Conservation (phyloP, 2,797 vertebrate species). For the Ceryle rudis region DNA sequence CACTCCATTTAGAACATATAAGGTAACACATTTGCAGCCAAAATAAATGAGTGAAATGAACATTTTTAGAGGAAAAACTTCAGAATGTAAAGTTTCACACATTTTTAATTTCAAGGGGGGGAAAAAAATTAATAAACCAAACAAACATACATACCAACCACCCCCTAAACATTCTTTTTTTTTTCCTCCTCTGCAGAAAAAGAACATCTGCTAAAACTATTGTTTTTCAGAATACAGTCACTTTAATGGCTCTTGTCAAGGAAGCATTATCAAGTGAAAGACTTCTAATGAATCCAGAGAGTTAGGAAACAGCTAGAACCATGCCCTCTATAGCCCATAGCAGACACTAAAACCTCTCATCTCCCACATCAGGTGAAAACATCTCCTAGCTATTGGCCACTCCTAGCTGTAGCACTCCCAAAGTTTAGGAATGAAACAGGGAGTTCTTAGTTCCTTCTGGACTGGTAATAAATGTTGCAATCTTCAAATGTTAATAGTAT, state of each 20-base stretch:
- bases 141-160: too few relatives aligned
- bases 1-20: not conserved
- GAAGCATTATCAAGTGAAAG: not conserved
- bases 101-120: not conserved
- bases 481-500: not conserved
- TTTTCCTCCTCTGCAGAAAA: not conserved
- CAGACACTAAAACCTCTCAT: not conserved
- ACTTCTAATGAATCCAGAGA: not conserved
- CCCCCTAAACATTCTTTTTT: not conserved
- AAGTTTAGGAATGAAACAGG: too few relatives aligned
- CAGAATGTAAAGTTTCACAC: not conserved
- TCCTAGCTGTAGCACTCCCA: not conserved
- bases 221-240: not conserved
- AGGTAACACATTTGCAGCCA: not conserved
- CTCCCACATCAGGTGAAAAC: not conserved
- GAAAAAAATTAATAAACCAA: too few relatives aligned
- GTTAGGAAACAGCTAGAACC: not conserved
- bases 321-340: accelerated
- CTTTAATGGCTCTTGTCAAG: not conserved
- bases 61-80: not conserved
- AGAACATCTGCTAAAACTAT: not conserved
- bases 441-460: not conserved
- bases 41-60: not conserved
- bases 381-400: not conserved
- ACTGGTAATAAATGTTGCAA: not conserved